phyloP scores from a whole-genome alignment of 2,797 vertebrate species.

The Potorous gilbertii region DNA sequence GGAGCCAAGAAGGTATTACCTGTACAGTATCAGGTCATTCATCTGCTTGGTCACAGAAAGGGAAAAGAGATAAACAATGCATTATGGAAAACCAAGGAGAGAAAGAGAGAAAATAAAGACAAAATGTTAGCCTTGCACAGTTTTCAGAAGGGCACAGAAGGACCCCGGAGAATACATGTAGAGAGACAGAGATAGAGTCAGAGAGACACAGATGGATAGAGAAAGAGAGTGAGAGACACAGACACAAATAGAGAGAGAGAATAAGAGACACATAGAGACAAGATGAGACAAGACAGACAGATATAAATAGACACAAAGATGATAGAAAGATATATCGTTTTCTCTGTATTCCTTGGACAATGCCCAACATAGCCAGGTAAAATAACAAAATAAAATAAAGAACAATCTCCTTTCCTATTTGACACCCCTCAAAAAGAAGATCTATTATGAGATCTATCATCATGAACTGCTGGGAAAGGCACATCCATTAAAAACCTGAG shows the following conservation, averaged over 20 bases:
- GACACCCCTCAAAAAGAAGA: constrained; percentile 60
- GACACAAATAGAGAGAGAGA: background rate
- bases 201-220: too few relatives aligned
- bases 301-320: background rate
- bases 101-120: constrained; percentile 44
- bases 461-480: constrained; percentile 32
- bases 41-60: background rate
- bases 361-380: constrained; percentile 22
- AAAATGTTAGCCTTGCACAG: constrained; percentile 36
- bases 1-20: background rate
- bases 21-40: background rate
- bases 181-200: background rate
- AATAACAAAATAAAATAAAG: constrained; percentile 65
- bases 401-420: constrained; percentile 55
- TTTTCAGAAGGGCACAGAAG: constrained; percentile 36
- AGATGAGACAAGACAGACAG: background rate
- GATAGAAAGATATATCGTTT: background rate
- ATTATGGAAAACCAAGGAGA: constrained; percentile 13
- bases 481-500: background rate
- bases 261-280: background rate
- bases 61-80: background rate
- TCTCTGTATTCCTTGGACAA: constrained; percentile 57
- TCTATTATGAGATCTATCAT: constrained; percentile 7
- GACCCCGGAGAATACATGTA: background rate
- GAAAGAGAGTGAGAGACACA: background rate